Percentiles rank a stretch among this genome's conserved stretches.
These are phyloP conservation scores for Epinephelus awoara DNA, from an alignment of 2,797 vertebrate genomes.

Conservation along the genomic window DNA sequence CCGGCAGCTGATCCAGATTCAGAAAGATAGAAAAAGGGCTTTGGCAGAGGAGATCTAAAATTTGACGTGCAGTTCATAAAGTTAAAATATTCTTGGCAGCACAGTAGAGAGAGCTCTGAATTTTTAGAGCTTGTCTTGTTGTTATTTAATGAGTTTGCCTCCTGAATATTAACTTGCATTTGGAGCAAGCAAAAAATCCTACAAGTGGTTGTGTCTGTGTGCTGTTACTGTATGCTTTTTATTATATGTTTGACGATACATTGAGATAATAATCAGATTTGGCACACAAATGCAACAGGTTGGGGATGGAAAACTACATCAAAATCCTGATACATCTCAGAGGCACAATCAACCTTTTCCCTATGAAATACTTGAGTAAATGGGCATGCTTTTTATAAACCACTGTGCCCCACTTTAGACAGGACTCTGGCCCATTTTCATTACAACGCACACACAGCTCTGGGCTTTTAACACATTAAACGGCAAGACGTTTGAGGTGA, in stretches of 20 bases:
- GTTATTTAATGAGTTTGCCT: neutral
- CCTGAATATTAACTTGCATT: neutral
- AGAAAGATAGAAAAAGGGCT: conserved; percentile 34
- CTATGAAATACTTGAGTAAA: conserved; percentile 62
- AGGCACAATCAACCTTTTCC: conserved; percentile 66
- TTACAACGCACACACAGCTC: conserved; percentile 57
- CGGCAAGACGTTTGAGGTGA: conserved; percentile 30
- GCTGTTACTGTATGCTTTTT: neutral
- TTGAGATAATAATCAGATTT: neutral
- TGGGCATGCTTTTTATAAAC: conserved; percentile 83
- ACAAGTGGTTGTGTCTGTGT: neutral
- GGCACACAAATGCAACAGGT: neutral
- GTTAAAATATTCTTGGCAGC: neutral
- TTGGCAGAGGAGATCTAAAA: conserved; percentile 7
- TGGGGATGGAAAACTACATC: neutral
- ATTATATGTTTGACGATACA: neutral
- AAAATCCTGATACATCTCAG: conserved; percentile 47
- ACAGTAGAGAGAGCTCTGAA: neutral
- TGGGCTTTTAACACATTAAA: conserved; percentile 63
- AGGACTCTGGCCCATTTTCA: conserved; percentile 85
- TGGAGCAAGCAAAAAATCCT: neutral
- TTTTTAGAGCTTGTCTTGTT: neutral
- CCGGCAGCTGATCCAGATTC: conserved; percentile 72
- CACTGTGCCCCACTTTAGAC: conserved; percentile 80
- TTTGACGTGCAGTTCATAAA: neutral